Percentiles rank a stretch among this genome's conserved stretches.
Conservation (phyloP, 2,797 vertebrate genomes). For the Kryptopterus vitreolus region DNA sequence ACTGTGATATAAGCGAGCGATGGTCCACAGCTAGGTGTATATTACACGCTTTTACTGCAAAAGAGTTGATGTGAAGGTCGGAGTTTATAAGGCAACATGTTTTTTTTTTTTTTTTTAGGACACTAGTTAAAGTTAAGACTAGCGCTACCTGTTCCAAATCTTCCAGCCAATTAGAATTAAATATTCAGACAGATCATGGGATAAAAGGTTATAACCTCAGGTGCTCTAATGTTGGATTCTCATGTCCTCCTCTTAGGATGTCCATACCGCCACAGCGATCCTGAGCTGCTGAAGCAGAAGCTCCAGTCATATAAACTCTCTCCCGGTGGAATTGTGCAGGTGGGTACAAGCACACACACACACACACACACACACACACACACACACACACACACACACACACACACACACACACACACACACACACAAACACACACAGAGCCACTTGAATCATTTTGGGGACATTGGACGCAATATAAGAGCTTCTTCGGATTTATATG, state of each 20-base stretch:
- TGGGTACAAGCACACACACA: constrained; percentile 60
- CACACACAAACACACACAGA: too few relatives aligned
- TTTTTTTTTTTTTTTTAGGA: too few relatives aligned
- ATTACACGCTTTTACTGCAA: too few relatives aligned
- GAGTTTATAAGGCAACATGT: too few relatives aligned
- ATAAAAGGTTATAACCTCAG: neutral
- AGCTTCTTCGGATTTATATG: constrained; percentile 26
- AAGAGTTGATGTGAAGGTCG: too few relatives aligned
- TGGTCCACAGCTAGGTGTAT: too few relatives aligned
- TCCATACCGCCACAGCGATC: constrained; percentile 94
- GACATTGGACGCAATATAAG: constrained; percentile 14
- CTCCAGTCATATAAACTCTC: constrained; percentile 89
- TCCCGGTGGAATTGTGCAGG: constrained; percentile 80
- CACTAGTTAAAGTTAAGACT: too few relatives aligned
- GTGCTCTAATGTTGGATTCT: neutral
- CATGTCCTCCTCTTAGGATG: constrained; percentile 78
- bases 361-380: constrained; percentile 16
- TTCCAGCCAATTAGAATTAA: too few relatives aligned
- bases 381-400: constrained; percentile 12
- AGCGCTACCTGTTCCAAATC: too few relatives aligned
- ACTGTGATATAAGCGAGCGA: too few relatives aligned
- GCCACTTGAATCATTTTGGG: neutral
- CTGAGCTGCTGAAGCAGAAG: constrained; percentile 92
- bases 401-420: constrained; percentile 19
- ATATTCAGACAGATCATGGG: too few relatives aligned